These are phyloP conservation scores for Gryon sp. DNA, from an alignment of 1,140 invertebrate species.

Conservation along the genomic window DNA sequence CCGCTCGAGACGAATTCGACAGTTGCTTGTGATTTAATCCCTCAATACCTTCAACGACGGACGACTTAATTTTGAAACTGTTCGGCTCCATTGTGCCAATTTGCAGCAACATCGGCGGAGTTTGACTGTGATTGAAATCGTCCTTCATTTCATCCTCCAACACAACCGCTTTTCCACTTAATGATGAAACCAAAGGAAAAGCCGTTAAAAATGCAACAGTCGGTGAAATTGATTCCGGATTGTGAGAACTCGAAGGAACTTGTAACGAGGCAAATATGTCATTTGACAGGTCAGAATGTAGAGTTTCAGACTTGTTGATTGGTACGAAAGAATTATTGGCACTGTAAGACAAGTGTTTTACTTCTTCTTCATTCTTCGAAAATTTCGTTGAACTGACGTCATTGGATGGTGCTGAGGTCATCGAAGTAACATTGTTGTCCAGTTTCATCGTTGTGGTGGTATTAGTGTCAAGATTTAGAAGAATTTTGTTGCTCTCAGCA, in stretches of 20 bases:
- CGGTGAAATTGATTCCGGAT: conserved; percentile 86
- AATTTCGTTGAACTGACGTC: conserved; percentile 44
- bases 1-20: conserved; percentile 36
- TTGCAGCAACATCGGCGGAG: conserved; percentile 82
- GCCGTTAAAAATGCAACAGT: conserved; percentile 88
- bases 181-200: conserved; percentile 85
- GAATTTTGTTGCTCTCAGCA: conserved; percentile 72
- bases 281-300: conserved; percentile 85
- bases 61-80: conserved; percentile 76
- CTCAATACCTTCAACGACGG: conserved; percentile 24
- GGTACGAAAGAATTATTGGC: conserved; percentile 78
- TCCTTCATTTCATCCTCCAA: conserved; percentile 81
- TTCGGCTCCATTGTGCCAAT: conserved; percentile 82
- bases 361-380: conserved; percentile 70
- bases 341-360: conserved; percentile 78
- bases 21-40: conserved; percentile 15
- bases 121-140: conserved; percentile 80
- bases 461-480: conserved; percentile 77
- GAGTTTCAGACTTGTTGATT: conserved; percentile 81
- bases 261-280: conserved; percentile 86
- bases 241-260: conserved; percentile 82
- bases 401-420: background rate
- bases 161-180: conserved; percentile 81
- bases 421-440: conserved; percentile 45
- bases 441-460: conserved; percentile 76